Evolutionary conservation across 2,888 invertebrate genomes (phyloP), one percentile per base, ranked within the genome.

Genomic region (Drosophila melanosoma): DNA sequence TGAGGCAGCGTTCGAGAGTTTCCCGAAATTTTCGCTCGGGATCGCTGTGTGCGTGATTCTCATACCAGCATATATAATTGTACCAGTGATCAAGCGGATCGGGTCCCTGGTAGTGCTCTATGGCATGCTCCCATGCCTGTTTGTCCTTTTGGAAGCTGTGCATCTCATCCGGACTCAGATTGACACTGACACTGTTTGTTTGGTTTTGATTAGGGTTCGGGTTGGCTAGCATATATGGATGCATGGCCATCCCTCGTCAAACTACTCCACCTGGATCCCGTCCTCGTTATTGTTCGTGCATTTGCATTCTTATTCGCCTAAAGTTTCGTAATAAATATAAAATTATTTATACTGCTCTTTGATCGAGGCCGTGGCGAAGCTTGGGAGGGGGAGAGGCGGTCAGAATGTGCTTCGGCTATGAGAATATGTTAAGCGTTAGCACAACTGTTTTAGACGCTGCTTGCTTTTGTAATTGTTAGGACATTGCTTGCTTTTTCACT

Each of bases 1-100:
- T 95, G 67, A 99, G 94, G 92, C 98, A 98, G 84, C 97, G 96
- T 92, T 97, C 96, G 74, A 98, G 94, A 63, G 97, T 96, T 52
- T 97, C 97, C 80, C 97, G 97, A 89, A 96, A 97, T n/a, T 98
- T 98, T 92, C 96, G 96, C 92, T 97, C 97, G n/a, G 98, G 97
- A 93, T 95, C 98, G n/a, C 92, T 91, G 52, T 87, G 89, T 4
- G 90, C 87, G 90, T 96, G 97, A 92, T 98, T 98, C 91, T 99
- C 98, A 69, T 97, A 95, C 98, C 98, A 99, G 72, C 96, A 95
- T 69, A 98, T 97, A 91, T 98, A 99, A 83, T 96, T 96, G 91
- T 96, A 97, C 97, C 98, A 98, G 68, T 97, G 96, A 89, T 97
- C 96, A 73, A 99, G 93, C 2, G 98, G 98, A 94, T 99, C 99